Evolutionary conservation across 2,113 vertebrate genomes (phyloP).

Genomic region (Thoracochromis brauschi): DNA sequence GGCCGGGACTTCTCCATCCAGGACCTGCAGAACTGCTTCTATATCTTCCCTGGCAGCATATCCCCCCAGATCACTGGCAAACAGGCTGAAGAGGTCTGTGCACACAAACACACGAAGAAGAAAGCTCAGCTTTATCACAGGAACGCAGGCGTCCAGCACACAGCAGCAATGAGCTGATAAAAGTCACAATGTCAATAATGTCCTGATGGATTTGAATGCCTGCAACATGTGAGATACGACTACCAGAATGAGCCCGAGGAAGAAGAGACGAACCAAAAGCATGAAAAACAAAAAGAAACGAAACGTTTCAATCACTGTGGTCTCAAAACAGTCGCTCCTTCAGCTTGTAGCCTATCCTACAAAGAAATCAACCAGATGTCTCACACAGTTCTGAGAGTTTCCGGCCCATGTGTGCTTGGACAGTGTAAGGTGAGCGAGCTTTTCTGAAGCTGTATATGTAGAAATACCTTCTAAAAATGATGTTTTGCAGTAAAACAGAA

Average conservation of each 20-base stretch:
- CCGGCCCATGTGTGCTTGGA: neutral
- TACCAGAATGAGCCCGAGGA: fast-evolving
- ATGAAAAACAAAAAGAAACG: neutral
- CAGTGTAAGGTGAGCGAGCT: neutral
- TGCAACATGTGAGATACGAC: neutral
- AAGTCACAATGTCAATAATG: neutral
- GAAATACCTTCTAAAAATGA: neutral
- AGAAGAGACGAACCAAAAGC: neutral
- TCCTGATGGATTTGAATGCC: neutral
- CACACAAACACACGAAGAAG: neutral
- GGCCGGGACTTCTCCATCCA: slow-evolving; percentile 90
- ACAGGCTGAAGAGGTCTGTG: slow-evolving; percentile 97
- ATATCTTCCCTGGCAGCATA: slow-evolving; percentile 91
- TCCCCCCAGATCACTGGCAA: slow-evolving; percentile 90
- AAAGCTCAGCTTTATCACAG: neutral
- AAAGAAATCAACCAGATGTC: neutral
- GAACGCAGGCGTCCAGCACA: neutral
- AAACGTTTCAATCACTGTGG: neutral
- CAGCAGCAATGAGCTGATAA: neutral
- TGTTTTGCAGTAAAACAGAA: neutral
- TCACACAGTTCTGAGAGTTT: neutral
- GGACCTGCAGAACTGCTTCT: slow-evolving; percentile 86
- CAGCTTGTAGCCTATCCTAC: neutral
- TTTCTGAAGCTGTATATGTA: neutral
- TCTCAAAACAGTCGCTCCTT: neutral